Conservation (phyloP, 2,113 vertebrate genomes). For the Eurypyga helias region DNA sequence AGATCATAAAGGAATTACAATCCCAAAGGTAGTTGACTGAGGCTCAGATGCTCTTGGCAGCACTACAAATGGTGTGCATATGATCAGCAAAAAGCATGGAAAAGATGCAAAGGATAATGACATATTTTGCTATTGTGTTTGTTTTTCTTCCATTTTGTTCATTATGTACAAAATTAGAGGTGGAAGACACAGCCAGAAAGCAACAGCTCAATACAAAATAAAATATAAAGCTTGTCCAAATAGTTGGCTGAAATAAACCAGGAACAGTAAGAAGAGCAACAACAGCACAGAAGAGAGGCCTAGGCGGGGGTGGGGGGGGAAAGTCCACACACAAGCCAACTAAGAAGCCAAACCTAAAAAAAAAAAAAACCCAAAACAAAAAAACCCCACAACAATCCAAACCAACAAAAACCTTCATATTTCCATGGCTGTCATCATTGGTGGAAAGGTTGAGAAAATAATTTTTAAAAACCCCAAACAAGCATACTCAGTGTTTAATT, state of each 20-base stretch:
- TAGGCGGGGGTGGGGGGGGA: no score
- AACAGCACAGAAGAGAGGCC: background rate
- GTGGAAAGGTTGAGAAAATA: background rate
- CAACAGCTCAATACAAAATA: background rate
- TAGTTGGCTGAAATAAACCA: background rate
- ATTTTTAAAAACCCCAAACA: background rate
- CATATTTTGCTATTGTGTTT: slow-evolving; percentile 38
- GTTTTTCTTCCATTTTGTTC: slow-evolving; percentile 3
- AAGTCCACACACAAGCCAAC: no score
- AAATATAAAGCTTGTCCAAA: background rate
- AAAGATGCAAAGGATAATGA: slow-evolving; percentile 34
- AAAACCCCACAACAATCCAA: background rate
- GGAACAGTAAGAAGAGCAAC: background rate
- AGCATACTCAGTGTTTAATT: background rate
- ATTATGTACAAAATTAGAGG: slow-evolving; percentile 49
- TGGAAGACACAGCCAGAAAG: slow-evolving; percentile 23
- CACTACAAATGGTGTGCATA: slow-evolving; percentile 7
- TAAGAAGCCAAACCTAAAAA: no score
- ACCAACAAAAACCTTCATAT: background rate
- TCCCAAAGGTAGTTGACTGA: slow-evolving; percentile 38
- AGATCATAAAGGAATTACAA: slow-evolving; percentile 46
- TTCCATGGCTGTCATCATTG: background rate
- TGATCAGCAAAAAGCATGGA: slow-evolving; percentile 4
- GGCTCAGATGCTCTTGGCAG: slow-evolving; percentile 41
- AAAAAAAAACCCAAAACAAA: no score